Evolutionary conservation across 1,140 invertebrate genomes (phyloP).

Genomic region (Stenopsyche tienmushanensis): DNA sequence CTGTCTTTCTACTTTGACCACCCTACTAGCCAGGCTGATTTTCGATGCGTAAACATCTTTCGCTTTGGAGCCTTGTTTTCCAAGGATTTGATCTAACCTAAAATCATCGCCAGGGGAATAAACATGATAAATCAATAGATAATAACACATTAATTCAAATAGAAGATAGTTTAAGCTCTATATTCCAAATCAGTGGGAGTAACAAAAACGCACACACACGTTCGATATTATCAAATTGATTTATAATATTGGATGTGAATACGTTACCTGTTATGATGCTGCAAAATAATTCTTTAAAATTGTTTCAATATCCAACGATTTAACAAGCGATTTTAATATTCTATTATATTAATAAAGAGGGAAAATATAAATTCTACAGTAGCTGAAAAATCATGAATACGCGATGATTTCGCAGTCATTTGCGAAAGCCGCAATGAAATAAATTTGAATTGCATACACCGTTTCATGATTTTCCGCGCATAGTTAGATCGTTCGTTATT

Average conservation of each 20-base stretch:
- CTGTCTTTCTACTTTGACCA: conserved; percentile 94
- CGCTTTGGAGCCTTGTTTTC: conserved; percentile 88
- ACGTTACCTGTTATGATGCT: background rate
- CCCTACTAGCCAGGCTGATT: conserved; percentile 86
- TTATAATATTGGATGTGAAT: background rate
- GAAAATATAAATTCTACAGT: too few species aligned
- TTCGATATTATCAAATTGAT: background rate
- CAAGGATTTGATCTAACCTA: conserved; percentile 92
- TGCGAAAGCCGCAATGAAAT: too few species aligned
- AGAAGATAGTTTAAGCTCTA: background rate
- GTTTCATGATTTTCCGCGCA: too few species aligned
- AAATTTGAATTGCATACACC: too few species aligned
- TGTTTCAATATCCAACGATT: too few species aligned
- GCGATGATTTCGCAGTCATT: too few species aligned
- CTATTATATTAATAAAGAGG: too few species aligned
- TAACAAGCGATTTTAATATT: too few species aligned
- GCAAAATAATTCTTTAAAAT: too few species aligned
- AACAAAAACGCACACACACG: background rate
- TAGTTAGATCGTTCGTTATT: too few species aligned
- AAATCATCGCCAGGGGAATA: conserved; percentile 40
- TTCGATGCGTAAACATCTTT: conserved; percentile 94
- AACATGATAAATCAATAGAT: background rate
- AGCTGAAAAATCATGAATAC: too few species aligned
- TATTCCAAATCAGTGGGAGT: background rate
- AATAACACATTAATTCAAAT: conserved; percentile 7